phyloP scores from a whole-genome alignment of 2,888 invertebrate species.

The Chouioia cunea region DNA sequence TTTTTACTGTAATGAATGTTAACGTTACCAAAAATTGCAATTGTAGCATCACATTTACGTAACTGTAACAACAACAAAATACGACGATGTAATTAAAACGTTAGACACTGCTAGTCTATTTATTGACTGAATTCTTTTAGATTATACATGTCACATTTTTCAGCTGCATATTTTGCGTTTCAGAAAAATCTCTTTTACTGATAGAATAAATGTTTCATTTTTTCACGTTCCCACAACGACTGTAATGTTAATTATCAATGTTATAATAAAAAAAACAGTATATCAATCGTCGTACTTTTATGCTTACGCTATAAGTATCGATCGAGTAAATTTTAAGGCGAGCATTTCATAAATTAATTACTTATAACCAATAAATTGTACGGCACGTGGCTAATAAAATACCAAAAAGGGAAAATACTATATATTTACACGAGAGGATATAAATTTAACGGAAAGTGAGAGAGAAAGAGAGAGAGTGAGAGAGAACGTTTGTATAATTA shows the following conservation, averaged over 20 bases:
- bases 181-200: background rate
- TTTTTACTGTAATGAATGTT: background rate
- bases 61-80: no score
- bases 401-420: no score
- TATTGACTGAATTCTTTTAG: background rate
- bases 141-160: background rate
- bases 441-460: no score
- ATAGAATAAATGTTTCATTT: no score
- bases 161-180: background rate
- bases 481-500: no score
- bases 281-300: background rate
- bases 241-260: no score
- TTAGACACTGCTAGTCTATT: background rate
- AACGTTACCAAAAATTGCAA: background rate
- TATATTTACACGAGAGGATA: no score
- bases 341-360: conserved; percentile 36
- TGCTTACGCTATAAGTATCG: background rate
- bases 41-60: no score
- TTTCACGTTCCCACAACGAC: no score
- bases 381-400: background rate
- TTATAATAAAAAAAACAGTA: no score
- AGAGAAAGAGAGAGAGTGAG: no score
- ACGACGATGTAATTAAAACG: background rate
- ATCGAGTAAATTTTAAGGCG: conserved; percentile 25
- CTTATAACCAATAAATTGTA: conserved; percentile 34